These are phyloP conservation scores for Cheumatopsyche charites DNA, from an alignment of 1,140 invertebrate genomes.

Conservation along the genomic window DNA sequence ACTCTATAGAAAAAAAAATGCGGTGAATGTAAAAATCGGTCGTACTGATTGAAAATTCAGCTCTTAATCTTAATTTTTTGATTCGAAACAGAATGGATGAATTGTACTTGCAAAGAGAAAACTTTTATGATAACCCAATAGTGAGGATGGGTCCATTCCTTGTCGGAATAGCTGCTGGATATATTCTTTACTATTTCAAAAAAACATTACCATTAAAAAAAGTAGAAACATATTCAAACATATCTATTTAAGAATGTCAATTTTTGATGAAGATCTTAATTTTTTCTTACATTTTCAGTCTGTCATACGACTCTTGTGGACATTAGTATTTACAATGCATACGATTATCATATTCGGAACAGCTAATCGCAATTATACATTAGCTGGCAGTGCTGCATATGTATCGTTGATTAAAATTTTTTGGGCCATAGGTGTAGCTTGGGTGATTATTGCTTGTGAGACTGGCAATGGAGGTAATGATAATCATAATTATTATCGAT, in stretches of 20 bases:
- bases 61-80: background rate
- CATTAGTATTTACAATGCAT: background rate
- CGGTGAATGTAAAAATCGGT: too few relatives aligned
- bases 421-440: constrained; percentile 61
- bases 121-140: constrained; percentile 62
- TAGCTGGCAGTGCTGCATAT: constrained; percentile 55
- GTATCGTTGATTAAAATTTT: constrained; percentile 54
- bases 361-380: constrained; percentile 40
- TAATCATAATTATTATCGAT: background rate
- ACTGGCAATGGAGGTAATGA: constrained; percentile 56
- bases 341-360: background rate
- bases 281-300: constrained; percentile 4
- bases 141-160: constrained; percentile 61
- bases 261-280: too few relatives aligned
- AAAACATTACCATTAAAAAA: constrained; percentile 53
- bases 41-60: too few relatives aligned
- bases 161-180: constrained; percentile 58
- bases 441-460: constrained; percentile 60
- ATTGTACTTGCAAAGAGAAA: constrained; percentile 53
- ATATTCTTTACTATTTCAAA: constrained; percentile 54
- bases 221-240: constrained; percentile 48
- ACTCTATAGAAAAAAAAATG: too few relatives aligned
- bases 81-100: constrained; percentile 53
- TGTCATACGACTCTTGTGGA: background rate
- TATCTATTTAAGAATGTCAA: too few relatives aligned